These are phyloP conservation scores for Nomada fucata DNA, from an alignment of 2,888 invertebrate genomes.

Conservation along the genomic window DNA sequence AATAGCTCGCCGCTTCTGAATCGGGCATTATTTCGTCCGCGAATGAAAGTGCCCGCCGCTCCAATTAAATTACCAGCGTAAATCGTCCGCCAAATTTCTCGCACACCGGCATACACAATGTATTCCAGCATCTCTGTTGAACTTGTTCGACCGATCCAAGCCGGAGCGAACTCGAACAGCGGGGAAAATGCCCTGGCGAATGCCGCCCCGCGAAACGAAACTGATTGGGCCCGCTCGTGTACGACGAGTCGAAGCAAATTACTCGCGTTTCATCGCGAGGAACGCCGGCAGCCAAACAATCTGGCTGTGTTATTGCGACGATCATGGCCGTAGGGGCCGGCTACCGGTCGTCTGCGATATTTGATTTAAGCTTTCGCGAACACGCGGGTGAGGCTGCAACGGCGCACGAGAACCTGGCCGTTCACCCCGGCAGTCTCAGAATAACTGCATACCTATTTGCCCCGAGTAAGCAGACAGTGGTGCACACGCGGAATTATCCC, in stretches of 20 bases:
- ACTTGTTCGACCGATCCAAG: no score
- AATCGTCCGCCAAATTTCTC: no score
- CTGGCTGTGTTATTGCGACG: slow-evolving; percentile 49
- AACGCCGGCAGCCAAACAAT: slow-evolving; percentile 43
- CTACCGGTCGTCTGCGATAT: slow-evolving; percentile 55
- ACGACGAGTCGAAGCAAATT: neutral
- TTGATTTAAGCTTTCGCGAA: slow-evolving; percentile 70
- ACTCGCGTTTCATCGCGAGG: slow-evolving; percentile 13
- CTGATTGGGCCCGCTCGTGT: neutral
- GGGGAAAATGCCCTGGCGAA: no score
- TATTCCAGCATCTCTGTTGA: no score
- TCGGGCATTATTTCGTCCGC: no score
- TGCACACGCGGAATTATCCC: slow-evolving; percentile 67
- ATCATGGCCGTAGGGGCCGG: slow-evolving; percentile 16
- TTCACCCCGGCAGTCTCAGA: slow-evolving; percentile 82
- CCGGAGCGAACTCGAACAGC: no score
- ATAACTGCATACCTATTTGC: slow-evolving; percentile 81
- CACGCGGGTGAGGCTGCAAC: slow-evolving; percentile 53
- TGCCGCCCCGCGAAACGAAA: neutral
- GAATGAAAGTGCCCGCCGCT: no score
- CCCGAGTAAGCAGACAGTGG: slow-evolving; percentile 75
- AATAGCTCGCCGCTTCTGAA: slow-evolving; percentile 1
- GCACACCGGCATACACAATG: no score
- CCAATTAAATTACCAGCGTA: no score
- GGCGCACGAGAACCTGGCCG: slow-evolving; percentile 74